A percentile compares a stretch with the other conserved stretches of the same genome.
Evolutionary conservation across 2,797 vertebrate species (phyloP).

Genomic region (Miichthys miiuy): DNA sequence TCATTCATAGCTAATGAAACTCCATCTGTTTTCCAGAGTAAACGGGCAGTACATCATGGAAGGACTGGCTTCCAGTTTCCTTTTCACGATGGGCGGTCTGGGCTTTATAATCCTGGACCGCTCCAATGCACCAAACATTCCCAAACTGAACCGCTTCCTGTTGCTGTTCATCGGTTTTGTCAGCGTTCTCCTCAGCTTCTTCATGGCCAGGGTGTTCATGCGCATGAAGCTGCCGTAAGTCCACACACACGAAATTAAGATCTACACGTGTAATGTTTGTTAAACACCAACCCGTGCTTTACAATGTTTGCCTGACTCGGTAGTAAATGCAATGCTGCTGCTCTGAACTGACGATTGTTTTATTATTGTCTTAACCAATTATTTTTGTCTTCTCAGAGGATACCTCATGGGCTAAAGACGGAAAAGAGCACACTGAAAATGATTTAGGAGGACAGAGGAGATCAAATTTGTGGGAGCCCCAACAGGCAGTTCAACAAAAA

Average conservation of each 20-base stretch:
- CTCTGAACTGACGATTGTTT: background rate
- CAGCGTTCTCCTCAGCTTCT: slow-evolving; percentile 98
- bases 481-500: slow-evolving; percentile 26
- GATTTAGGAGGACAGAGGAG: slow-evolving; percentile 30
- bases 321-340: background rate
- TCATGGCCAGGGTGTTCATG: slow-evolving; percentile 99
- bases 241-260: rapidly evolving
- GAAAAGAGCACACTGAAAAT: background rate
- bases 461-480: background rate
- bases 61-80: slow-evolving; percentile 97
- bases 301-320: background rate
- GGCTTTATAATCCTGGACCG: slow-evolving; percentile 99
- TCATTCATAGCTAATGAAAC: background rate
- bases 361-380: slow-evolving; percentile 2
- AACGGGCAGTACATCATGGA: slow-evolving; percentile 99
- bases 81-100: slow-evolving; percentile 99
- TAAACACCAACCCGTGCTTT: background rate
- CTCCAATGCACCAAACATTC: slow-evolving; percentile 98
- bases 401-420: slow-evolving; percentile 94
- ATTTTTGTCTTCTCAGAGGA: slow-evolving; percentile 85
- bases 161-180: slow-evolving; percentile 98
- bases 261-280: background rate
- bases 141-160: slow-evolving; percentile 98
- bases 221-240: slow-evolving; percentile 99
- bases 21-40: slow-evolving; percentile 84